These are phyloP conservation scores for Macrobrachium rosenbergii DNA, from an alignment of 1,140 invertebrate species.

Conservation along the genomic window DNA sequence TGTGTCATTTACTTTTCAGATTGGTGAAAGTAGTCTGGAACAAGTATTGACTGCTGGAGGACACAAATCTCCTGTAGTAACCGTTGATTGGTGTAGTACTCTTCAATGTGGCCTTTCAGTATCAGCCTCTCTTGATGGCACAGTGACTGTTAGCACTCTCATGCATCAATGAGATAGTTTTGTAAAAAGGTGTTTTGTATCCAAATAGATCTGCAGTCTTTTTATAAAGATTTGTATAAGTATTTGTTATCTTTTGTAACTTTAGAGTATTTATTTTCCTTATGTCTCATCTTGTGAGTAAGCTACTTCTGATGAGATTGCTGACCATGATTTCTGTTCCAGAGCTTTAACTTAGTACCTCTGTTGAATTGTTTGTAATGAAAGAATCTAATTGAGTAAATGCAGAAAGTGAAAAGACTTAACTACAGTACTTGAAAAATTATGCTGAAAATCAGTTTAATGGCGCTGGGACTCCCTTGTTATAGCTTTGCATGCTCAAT, in stretches of 20 bases:
- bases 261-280: too few species aligned
- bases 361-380: too few species aligned
- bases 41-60: slow-evolving; percentile 75
- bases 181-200: neutral
- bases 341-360: too few species aligned
- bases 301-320: too few species aligned
- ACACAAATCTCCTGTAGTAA: slow-evolving; percentile 74
- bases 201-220: neutral
- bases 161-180: slow-evolving; percentile 38
- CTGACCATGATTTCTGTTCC: too few species aligned
- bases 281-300: too few species aligned
- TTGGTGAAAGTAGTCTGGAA: slow-evolving; percentile 67
- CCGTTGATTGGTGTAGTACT: slow-evolving; percentile 75
- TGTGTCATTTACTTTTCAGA: slow-evolving; percentile 13
- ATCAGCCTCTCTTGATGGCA: slow-evolving; percentile 50
- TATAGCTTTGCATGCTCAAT: too few species aligned
- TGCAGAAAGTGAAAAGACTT: too few species aligned
- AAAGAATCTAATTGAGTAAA: too few species aligned
- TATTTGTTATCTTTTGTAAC: neutral
- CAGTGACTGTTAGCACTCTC: slow-evolving; percentile 48
- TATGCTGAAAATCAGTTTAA: too few species aligned
- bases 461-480: too few species aligned
- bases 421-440: too few species aligned
- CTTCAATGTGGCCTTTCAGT: slow-evolving; percentile 49
- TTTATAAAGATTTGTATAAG: neutral